Base-by-base conservation (phyloP, 2,113 vertebrate genomes). In the Misgurnus mizolepis region DNA sequence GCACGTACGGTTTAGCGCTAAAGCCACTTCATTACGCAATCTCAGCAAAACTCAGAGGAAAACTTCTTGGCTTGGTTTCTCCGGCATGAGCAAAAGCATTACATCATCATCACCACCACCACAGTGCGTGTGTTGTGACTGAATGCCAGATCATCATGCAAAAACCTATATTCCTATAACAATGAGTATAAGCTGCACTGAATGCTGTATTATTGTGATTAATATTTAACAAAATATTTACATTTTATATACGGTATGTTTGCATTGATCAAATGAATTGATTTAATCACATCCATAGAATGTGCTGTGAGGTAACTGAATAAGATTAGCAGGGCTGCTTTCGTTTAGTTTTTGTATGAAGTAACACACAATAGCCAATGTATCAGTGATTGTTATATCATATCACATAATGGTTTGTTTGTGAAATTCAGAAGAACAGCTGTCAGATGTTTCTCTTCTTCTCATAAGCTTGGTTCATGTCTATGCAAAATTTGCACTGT, bases 1-100 rank as follows among this genome's bases (percentile, higher is more conserved):
- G 92, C 56, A 58, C 91, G 45, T 94, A 94, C 0, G 92, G 95
- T 47, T 90, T 96, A 67, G 40, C 91, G 0, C 90, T 96, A 82
- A 95, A 91, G 80, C 94, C 95, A 0, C 80, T 87, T 62, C 85
- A 81, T 8, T 91, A 87, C 85, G 78, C 75, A 4, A 18, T 95
- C 82, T 88, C 85, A 0, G 93, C 91, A 81, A 90, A 81, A 71
- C 91, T 90, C 78, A 85, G 94, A 81, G 91, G 90, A 11, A 92
- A 90, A 83, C 88, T 88, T 58, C 90, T 92, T 1, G 91, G 90
- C 58, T 61, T 91, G 67, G 91, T 90, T 39, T 92, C 93, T 66
- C 91, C 92, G 6, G 92, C 91, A 78, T 94, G 87, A 94, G 81
- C 78, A 72, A 41, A 67, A 76, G 27, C 27, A 34, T 34, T 34